phyloP scores from a whole-genome alignment of 2,113 vertebrate genomes.

The Bufo bufo region DNA sequence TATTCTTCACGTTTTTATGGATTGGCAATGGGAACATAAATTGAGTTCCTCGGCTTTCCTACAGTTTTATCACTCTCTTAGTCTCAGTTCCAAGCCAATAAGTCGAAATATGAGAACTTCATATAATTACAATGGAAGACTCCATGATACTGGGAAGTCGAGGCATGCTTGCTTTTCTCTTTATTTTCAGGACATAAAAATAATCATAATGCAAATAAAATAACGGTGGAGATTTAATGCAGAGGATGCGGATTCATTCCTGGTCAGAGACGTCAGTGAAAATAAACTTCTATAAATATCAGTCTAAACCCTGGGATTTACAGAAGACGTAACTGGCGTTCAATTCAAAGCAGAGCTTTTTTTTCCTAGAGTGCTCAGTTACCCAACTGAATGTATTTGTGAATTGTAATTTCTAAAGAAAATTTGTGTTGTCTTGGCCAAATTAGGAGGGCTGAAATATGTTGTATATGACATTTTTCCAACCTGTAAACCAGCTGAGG shows the following conservation, averaged over 20 bases:
- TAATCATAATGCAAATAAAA: background rate
- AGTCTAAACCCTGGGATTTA: background rate
- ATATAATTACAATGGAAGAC: slow-evolving; percentile 22
- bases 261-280: background rate
- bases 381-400: background rate
- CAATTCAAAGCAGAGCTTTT: background rate
- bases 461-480: background rate
- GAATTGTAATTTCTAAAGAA: background rate
- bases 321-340: background rate
- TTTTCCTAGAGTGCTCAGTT: background rate
- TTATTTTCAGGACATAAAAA: slow-evolving; percentile 8
- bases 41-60: slow-evolving; percentile 8
- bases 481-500: background rate
- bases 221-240: background rate
- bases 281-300: slow-evolving; percentile 6
- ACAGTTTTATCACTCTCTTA: slow-evolving; percentile 26
- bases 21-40: slow-evolving; percentile 36
- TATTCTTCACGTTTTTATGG: slow-evolving; percentile 49
- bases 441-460: background rate
- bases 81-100: slow-evolving; percentile 15
- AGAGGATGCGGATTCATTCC: background rate
- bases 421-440: too few relatives aligned
- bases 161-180: background rate
- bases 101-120: slow-evolving; percentile 12
- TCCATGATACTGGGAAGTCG: background rate